Evolutionary conservation across 2,113 vertebrate genomes (phyloP).

Genomic region (Pungitius pungitius): DNA sequence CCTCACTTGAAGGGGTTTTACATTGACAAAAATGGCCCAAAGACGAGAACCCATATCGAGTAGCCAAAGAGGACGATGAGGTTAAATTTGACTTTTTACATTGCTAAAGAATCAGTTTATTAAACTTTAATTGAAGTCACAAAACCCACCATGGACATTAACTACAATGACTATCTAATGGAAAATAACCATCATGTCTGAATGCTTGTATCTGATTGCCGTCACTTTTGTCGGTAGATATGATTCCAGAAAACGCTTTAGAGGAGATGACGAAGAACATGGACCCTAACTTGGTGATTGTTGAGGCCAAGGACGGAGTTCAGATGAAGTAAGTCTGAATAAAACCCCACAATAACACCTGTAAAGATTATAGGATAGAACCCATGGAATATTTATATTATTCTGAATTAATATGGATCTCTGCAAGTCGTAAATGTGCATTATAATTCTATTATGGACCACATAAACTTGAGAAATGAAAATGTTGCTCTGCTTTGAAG

Average conservation of each 20-base stretch:
- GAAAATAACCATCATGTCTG: neutral
- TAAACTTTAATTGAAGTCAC: neutral
- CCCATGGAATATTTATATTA: neutral
- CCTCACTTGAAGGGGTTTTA: too few species aligned
- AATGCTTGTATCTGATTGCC: conserved; percentile 5
- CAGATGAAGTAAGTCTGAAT: conserved; percentile 89
- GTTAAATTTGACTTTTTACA: neutral
- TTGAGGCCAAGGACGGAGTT: conserved; percentile 88
- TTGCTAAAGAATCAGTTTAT: neutral
- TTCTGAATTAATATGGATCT: neutral
- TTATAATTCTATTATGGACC: neutral
- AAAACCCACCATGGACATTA: neutral
- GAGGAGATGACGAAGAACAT: conserved; percentile 99
- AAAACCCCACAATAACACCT: neutral
- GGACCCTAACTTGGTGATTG: conserved; percentile 92
- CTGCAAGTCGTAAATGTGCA: neutral
- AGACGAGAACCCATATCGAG: neutral
- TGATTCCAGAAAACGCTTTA: conserved; percentile 98
- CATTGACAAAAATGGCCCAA: too few species aligned
- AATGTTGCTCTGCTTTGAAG: neutral
- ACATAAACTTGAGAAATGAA: neutral
- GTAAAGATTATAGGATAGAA: neutral
- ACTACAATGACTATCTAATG: neutral
- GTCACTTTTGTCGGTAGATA: conserved; percentile 77
- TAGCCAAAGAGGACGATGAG: neutral